Evolutionary conservation across 1,140 invertebrate species (phyloP), one percentile per base, ranked within the genome.

Genomic region (Oryzaephilus surinamensis): DNA sequence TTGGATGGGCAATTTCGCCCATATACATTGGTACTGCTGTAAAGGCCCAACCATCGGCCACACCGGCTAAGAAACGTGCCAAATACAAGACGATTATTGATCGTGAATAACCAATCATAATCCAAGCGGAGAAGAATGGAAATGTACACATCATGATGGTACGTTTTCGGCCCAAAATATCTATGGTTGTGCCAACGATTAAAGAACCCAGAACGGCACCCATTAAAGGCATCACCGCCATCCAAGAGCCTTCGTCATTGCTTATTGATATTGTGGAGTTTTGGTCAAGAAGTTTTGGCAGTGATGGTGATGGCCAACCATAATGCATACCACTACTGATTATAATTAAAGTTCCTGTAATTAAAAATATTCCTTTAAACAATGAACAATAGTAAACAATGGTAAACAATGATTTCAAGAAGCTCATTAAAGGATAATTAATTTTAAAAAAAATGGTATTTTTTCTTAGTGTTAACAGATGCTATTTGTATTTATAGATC

Each of bases 1-100:
- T 68, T 44, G 73, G 62, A 28, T 79, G 71, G 19, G 81, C 67
- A 20, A 84, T 70, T 64, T 81, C 76, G 31, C 74, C 71, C 17
- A 82, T 59, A 51, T 76, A 80, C 55, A 80, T 71, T 0, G 77
- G 74, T 10, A 75, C 72, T 6, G 67, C 65, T 6, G 75, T 73
- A 39, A 76, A 79, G 2, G 75, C 66, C 21, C 76, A 73, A 6
- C 77, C 77, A 39, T 84, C 70, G 0, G 77, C 72, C 1, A 84
- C 57, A 17, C 79, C 80, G 4, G 70, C 63, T 39, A 74, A 61
- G 4, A 69, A 45, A 42, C 71, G 6, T 0, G 38, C 48, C 6
- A 67, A 48, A 47, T 76, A 76, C 7, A 76, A 61, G 12, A 62
- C 63, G 0, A 50, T 31, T 0, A 71, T 60, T 5, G 65, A 64